Evolutionary conservation across 2,888 invertebrate genomes (phyloP).

Genomic region (Tachystola acroxantha): DNA sequence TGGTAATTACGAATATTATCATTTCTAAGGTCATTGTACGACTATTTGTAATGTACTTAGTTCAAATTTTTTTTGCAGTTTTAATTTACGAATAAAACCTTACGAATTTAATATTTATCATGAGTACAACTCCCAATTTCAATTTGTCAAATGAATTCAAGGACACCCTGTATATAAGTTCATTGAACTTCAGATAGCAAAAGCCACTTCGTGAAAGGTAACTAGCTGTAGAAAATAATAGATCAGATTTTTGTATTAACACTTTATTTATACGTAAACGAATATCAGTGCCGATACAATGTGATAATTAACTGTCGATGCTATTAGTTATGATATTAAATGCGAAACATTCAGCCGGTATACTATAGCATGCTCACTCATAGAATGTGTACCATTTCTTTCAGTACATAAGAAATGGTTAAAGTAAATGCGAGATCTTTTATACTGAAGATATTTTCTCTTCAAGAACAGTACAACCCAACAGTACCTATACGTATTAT

Average conservation of each 20-base stretch:
- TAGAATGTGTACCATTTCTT: constrained; percentile 3
- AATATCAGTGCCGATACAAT: constrained; percentile 57
- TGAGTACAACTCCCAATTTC: too few species aligned
- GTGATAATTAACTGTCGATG: constrained; percentile 38
- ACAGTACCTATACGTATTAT: background rate
- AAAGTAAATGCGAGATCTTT: background rate
- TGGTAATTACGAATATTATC: too few species aligned
- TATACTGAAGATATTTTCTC: background rate
- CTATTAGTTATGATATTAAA: constrained; percentile 41
- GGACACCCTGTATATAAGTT: too few species aligned
- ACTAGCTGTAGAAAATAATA: constrained; percentile 17
- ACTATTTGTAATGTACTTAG: too few species aligned
- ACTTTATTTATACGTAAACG: constrained; percentile 58
- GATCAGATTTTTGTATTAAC: constrained; percentile 36
- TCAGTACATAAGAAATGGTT: background rate
- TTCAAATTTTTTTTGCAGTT: too few species aligned
- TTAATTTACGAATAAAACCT: too few species aligned
- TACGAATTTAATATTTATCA: too few species aligned
- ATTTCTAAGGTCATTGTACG: too few species aligned
- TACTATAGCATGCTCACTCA: background rate
- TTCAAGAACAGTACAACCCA: background rate
- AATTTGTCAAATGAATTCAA: too few species aligned
- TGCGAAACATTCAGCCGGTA: constrained; percentile 34
- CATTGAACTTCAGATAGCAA: too few species aligned
- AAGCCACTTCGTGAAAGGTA: too few species aligned